These are phyloP conservation scores for Anoplolepis gracilipes DNA, from an alignment of 1,140 invertebrate genomes.

Conservation along the genomic window DNA sequence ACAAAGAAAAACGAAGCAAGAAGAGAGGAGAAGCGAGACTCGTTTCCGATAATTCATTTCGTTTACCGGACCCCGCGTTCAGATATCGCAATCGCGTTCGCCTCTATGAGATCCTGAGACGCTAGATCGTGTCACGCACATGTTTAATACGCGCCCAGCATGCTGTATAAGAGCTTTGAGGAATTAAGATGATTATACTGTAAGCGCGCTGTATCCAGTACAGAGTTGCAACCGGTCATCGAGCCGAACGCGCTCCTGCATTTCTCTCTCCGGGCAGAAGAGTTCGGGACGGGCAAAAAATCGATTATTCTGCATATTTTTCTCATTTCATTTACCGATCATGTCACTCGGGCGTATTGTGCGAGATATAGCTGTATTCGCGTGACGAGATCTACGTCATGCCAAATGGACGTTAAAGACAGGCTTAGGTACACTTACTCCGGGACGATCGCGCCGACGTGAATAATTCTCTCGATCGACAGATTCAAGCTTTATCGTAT, in stretches of 20 bases:
- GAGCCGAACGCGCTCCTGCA: not conserved
- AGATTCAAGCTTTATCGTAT: constrained; percentile 4
- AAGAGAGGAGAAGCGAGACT: not conserved
- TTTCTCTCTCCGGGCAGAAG: not conserved
- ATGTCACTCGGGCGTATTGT: not conserved
- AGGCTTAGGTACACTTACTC: not conserved
- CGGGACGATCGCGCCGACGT: not conserved
- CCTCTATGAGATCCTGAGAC: not conserved
- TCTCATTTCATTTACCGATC: constrained; percentile 8
- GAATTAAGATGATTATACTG: constrained; percentile 43
- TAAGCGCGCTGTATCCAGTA: not conserved
- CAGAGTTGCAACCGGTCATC: not conserved
- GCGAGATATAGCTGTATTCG: constrained; percentile 7
- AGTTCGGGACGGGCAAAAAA: not conserved
- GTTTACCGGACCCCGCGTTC: constrained; percentile 16
- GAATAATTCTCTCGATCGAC: constrained; percentile 30
- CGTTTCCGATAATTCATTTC: constrained; percentile 42
- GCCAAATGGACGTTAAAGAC: constrained; percentile 30
- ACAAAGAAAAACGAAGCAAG: not conserved
- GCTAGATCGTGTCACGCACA: constrained; percentile 33
- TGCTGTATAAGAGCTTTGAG: constrained; percentile 4
- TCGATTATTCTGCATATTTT: constrained; percentile 36
- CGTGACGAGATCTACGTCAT: not conserved
- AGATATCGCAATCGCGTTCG: not conserved
- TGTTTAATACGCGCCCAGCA: constrained; percentile 13